phyloP scores from a whole-genome alignment of 2,797 vertebrate species.

The Acestrorhynchus altus region DNA sequence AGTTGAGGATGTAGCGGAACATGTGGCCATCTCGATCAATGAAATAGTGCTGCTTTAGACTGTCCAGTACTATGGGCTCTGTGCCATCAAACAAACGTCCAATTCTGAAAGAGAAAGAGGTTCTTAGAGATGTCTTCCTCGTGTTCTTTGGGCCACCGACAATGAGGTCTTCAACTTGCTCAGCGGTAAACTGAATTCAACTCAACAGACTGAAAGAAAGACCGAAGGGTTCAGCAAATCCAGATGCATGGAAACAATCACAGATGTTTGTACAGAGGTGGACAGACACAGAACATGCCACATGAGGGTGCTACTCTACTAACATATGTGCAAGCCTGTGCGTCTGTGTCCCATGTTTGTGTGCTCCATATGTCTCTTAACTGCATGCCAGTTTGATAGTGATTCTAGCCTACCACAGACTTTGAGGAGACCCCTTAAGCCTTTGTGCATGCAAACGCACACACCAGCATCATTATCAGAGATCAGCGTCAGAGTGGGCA shows the following conservation, averaged over 20 bases:
- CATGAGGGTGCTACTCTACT: constrained; percentile 1
- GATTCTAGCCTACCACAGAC: neutral
- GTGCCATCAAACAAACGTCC: constrained; percentile 94
- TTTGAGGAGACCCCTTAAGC: neutral
- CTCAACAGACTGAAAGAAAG: neutral
- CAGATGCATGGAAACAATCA: neutral
- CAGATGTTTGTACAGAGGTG: neutral
- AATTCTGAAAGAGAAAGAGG: constrained; percentile 77
- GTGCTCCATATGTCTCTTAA: constrained; percentile 3
- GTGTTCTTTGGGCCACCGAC: neutral
- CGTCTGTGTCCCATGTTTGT: neutral
- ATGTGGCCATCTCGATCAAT: constrained; percentile 97
- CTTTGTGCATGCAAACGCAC: neutral
- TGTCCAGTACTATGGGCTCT: constrained; percentile 97
- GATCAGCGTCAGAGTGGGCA: constrained; percentile 43
- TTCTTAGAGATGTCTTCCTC: neutral
- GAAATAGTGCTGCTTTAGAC: constrained; percentile 98
- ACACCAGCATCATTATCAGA: constrained; percentile 30
- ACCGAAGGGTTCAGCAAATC: neutral
- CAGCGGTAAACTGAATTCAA: neutral
- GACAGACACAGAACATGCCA: neutral
- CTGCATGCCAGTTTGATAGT: constrained; percentile 19
- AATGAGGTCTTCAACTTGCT: neutral
- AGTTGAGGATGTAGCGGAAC: constrained; percentile 98
- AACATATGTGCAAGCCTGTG: neutral